These are phyloP conservation scores for Drosophila funebris DNA, from an alignment of 1,140 invertebrate genomes.

Conservation along the genomic window DNA sequence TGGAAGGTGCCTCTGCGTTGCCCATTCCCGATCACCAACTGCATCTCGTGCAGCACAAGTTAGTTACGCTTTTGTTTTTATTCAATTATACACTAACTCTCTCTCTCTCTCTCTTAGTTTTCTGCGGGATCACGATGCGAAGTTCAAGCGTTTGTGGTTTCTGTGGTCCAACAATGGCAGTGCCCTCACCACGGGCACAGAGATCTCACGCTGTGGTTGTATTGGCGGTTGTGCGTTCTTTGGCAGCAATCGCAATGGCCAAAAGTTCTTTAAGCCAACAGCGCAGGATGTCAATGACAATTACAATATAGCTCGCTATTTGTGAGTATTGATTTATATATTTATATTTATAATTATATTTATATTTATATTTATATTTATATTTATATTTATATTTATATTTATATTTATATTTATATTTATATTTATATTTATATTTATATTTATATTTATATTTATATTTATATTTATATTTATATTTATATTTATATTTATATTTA, in stretches of 20 bases:
- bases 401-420: too few species aligned
- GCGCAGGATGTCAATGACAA: constrained; percentile 91
- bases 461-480: too few species aligned
- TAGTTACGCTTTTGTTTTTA: constrained; percentile 20
- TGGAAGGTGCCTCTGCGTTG: constrained; percentile 95
- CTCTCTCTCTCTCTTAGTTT: constrained; percentile 87
- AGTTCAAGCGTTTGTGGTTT: constrained; percentile 96
- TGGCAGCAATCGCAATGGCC: constrained; percentile 93
- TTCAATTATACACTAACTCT: not conserved
- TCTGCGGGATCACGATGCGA: constrained; percentile 94
- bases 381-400: not conserved
- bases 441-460: not conserved
- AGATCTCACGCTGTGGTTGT: constrained; percentile 92
- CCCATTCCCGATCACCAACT: constrained; percentile 90
- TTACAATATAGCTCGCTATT: constrained; percentile 91
- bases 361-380: not conserved
- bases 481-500: not conserved
- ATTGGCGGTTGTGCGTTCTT: constrained; percentile 97
- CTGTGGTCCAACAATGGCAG: constrained; percentile 91
- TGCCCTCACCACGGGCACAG: constrained; percentile 63
- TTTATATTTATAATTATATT: too few species aligned
- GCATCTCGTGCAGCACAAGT: constrained; percentile 91
- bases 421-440: not conserved
- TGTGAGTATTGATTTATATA: constrained; percentile 82
- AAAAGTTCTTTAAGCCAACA: constrained; percentile 93